These are phyloP conservation scores for Acronicta aceris DNA, from an alignment of 2,888 invertebrate species.

Conservation along the genomic window DNA sequence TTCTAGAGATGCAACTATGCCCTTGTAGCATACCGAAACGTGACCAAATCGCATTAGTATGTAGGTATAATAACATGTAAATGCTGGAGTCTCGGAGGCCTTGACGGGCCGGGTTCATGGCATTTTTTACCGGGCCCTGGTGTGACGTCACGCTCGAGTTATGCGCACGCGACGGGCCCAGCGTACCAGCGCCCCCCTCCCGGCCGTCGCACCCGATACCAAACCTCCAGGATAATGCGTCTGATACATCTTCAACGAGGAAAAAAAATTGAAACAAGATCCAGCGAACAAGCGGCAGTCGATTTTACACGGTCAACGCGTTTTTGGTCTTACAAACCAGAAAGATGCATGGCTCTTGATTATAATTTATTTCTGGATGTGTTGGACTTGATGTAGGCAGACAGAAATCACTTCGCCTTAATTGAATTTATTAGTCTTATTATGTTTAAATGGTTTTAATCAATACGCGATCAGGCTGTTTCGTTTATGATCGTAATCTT, in stretches of 20 bases:
- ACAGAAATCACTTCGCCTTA: conserved; percentile 24
- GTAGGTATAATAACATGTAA: conserved; percentile 72
- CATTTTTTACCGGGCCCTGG: conserved; percentile 79
- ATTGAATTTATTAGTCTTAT: conserved; percentile 34
- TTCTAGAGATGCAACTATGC: conserved; percentile 47
- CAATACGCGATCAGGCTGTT: background rate
- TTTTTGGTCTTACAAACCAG: conserved; percentile 75
- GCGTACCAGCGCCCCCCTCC: conserved; percentile 48
- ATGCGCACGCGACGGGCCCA: conserved; percentile 79
- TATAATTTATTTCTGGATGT: conserved; percentile 64
- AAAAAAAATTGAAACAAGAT: conserved; percentile 82
- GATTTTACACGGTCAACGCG: conserved; percentile 80
- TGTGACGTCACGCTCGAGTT: conserved; percentile 84
- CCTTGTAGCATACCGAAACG: conserved; percentile 60
- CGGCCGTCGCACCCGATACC: conserved; percentile 71
- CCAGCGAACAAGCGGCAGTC: conserved; percentile 76
- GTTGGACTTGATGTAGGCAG: conserved; percentile 30
- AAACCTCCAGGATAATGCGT: conserved; percentile 84
- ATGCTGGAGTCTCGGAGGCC: conserved; percentile 79
- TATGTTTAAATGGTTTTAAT: conserved; percentile 10
- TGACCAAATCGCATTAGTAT: conserved; percentile 68
- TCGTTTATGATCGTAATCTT: background rate
- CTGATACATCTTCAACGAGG: conserved; percentile 84
- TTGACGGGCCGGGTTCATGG: conserved; percentile 84
- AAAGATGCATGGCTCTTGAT: conserved; percentile 72